These are phyloP conservation scores for Podargus strigoides DNA, from an alignment of 2,797 vertebrate genomes.

Conservation along the genomic window DNA sequence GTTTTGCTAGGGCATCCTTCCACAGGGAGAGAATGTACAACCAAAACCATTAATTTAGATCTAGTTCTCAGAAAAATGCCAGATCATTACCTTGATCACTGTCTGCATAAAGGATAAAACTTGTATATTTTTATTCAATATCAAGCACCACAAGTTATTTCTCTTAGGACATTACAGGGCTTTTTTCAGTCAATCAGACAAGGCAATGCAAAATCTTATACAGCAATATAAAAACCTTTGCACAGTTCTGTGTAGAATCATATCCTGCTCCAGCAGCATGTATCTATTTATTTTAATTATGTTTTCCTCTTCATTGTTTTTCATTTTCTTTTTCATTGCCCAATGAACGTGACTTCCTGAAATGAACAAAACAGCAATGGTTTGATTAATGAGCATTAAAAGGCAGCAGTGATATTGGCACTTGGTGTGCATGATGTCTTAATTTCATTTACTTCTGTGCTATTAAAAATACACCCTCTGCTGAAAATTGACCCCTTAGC, in stretches of 20 bases:
- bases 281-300: background rate
- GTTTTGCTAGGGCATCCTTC: background rate
- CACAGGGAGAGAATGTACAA: background rate
- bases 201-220: background rate
- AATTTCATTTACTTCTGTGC: background rate
- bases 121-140: background rate
- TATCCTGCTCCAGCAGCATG: background rate
- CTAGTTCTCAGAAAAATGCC: background rate
- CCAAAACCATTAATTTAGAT: background rate
- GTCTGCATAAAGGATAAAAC: background rate
- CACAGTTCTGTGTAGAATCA: background rate
- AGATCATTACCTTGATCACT: background rate
- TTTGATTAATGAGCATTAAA: background rate
- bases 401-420: background rate
- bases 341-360: slow-evolving; percentile 7
- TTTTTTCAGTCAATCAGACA: background rate
- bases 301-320: slow-evolving; percentile 10
- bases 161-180: background rate
- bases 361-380: background rate
- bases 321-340: background rate
- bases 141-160: background rate
- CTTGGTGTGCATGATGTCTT: background rate
- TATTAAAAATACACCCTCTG: background rate
- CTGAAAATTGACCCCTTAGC: background rate
- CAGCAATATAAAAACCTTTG: background rate